Percentiles rank a stretch among this genome's conserved stretches.
Evolutionary conservation across 2,888 invertebrate genomes (phyloP).

Genomic region (Dryococelus australis): DNA sequence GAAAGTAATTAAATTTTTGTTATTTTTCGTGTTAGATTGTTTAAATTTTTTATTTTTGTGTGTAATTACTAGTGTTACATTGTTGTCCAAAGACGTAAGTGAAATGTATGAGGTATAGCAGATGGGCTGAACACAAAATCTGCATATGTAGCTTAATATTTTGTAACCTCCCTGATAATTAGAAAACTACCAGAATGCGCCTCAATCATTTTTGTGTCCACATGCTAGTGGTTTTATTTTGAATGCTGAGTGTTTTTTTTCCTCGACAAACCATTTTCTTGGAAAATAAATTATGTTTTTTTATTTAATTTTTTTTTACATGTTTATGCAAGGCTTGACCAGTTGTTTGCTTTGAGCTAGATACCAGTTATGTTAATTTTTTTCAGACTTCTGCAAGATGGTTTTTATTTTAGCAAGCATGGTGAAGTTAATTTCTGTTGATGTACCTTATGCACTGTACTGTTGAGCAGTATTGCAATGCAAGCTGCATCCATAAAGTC

Average conservation of each 20-base stretch:
- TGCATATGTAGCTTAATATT: too few relatives aligned
- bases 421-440: slow-evolving; percentile 22
- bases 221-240: not conserved
- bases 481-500: not conserved
- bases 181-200: too few relatives aligned
- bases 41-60: too few relatives aligned
- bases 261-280: not conserved
- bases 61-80: too few relatives aligned
- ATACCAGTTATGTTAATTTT: slow-evolving; percentile 29
- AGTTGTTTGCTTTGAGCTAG: not conserved
- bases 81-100: too few relatives aligned
- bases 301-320: not conserved
- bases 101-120: too few relatives aligned
- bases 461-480: slow-evolving; percentile 18
- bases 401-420: slow-evolving; percentile 28
- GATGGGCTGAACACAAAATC: too few relatives aligned
- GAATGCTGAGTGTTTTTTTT: not conserved
- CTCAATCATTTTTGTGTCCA: not conserved
- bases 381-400: slow-evolving; percentile 27
- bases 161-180: too few relatives aligned
- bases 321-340: not conserved
- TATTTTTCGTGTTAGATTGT: too few relatives aligned
- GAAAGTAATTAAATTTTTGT: too few relatives aligned
- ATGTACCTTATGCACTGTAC: slow-evolving; percentile 18
- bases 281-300: not conserved